Base-by-base conservation (phyloP, 2,797 vertebrate species). In the Aldrovandia affinis region DNA sequence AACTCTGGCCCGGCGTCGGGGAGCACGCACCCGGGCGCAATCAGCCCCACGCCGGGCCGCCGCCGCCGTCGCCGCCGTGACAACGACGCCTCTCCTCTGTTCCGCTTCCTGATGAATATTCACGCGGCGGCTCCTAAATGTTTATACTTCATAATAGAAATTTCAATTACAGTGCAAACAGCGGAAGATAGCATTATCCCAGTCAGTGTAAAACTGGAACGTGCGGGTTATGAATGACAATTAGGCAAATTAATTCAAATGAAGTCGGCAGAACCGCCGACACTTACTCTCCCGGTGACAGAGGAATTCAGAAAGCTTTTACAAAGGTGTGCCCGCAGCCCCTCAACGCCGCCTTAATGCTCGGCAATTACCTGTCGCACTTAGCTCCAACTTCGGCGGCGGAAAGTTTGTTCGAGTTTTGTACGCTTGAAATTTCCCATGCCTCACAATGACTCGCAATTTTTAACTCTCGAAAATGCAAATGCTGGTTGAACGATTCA, bases 101-200 rank as follows among this genome's bases (percentile, higher is more conserved):
- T 89, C 91, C 88, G 90, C 90, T 85, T 92, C 91, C 87, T 94
- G 92, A 96, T 96, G 95, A 96, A 97, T 97, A 98, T 97, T 97
- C 96, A 97, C 92, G 75, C 80, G 89, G 89, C 89, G 80, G 86
- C 92, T 92, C 94, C 93, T 89, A 94, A 95, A 94, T 96, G 94
- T 94, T 97, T 96, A 96, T 95, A 95, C 94, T 95, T 92, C 91
- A 89, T 94, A 95, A 95, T 91, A 92, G 88, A 96, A 97, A 96
- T 96, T 90, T 95, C 88, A 97, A 96, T 97, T 96, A 94, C 94
- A 94, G 95, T 89, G 92, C 94, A 96, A 96, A 96, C 91, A 95
- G 92, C 87, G 93, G 93, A 96, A 96, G 95, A 92, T 91, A 91
- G 91, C 90, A 93, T 93, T 95, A 87, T 94, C 94, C 88, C 88